Conservation (phyloP, 2,113 vertebrate genomes). For the cat (Felis catus) region DNA sequence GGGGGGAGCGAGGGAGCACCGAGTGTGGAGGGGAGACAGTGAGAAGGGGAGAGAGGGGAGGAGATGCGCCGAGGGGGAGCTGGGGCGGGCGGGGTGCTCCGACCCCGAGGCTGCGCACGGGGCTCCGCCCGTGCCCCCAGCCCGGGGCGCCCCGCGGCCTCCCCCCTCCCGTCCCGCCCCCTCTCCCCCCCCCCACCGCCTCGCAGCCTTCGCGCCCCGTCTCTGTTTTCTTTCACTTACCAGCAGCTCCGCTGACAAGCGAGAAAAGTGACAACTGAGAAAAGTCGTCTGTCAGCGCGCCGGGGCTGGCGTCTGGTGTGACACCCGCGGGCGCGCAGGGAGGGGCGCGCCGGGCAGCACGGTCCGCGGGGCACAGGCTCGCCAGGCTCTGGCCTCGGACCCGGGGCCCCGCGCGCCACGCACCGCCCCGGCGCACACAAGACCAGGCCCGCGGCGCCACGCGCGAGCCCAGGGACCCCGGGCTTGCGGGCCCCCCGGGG, state of each 20-base stretch:
- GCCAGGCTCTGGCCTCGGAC: background rate
- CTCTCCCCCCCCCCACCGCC: fast-evolving
- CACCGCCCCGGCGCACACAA: background rate
- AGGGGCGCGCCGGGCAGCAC: background rate
- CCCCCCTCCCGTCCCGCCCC: background rate
- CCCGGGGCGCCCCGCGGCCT: background rate
- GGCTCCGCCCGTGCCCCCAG: background rate
- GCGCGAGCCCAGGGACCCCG: background rate
- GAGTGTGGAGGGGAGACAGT: background rate
- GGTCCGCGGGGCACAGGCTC: background rate
- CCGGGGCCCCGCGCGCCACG: background rate
- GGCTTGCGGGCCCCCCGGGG: background rate
- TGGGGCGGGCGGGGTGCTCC: background rate
- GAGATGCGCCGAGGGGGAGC: background rate
- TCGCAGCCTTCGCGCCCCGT: background rate
- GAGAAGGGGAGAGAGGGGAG: background rate
- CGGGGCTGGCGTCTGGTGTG: conserved; percentile 34
- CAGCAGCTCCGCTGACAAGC: conserved; percentile 72
- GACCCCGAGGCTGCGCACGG: background rate
- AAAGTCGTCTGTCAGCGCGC: conserved; percentile 75
- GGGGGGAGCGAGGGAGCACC: background rate
- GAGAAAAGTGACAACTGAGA: conserved; percentile 77
- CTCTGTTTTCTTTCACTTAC: conserved; percentile 70
- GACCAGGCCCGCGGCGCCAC: background rate
- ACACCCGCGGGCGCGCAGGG: conserved; percentile 30